A percentile compares a stretch with the other conserved stretches of the same genome.
phyloP scores from a whole-genome alignment of 2,888 invertebrate species.

The Rutpela maculata region DNA sequence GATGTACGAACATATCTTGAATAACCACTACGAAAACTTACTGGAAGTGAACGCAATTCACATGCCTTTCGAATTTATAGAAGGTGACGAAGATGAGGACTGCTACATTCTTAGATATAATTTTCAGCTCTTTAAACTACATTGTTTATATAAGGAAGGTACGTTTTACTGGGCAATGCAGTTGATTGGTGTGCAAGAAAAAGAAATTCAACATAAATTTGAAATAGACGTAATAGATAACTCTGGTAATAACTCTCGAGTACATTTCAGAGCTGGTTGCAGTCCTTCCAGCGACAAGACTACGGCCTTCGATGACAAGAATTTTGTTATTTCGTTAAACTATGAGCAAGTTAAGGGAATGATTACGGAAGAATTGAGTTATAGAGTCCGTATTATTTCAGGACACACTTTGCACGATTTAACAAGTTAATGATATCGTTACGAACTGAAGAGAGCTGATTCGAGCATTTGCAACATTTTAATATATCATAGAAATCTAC shows the following conservation, averaged over 20 bases:
- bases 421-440: too few species aligned
- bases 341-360: not conserved
- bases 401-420: not conserved
- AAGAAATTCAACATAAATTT: slow-evolving; percentile 6
- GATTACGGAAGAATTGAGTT: not conserved
- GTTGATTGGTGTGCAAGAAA: not conserved
- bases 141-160: slow-evolving; percentile 42
- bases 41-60: not conserved
- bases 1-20: slow-evolving; percentile 13
- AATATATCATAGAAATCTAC: too few species aligned
- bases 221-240: slow-evolving; percentile 29
- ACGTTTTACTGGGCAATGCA: slow-evolving; percentile 41
- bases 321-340: not conserved
- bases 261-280: not conserved
- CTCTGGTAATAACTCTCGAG: not conserved
- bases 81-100: slow-evolving; percentile 23
- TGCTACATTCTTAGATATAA: slow-evolving; percentile 54
- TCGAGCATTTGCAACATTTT: too few species aligned
- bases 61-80: not conserved
- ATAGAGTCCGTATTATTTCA: not conserved
- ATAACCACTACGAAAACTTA: slow-evolving; percentile 10
- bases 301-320: not conserved
- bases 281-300: not conserved
- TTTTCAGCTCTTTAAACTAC: slow-evolving; percentile 59
- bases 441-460: too few species aligned